Base-by-base conservation (phyloP, 2,888 invertebrate species). In the Scaptomyza reducta region DNA sequence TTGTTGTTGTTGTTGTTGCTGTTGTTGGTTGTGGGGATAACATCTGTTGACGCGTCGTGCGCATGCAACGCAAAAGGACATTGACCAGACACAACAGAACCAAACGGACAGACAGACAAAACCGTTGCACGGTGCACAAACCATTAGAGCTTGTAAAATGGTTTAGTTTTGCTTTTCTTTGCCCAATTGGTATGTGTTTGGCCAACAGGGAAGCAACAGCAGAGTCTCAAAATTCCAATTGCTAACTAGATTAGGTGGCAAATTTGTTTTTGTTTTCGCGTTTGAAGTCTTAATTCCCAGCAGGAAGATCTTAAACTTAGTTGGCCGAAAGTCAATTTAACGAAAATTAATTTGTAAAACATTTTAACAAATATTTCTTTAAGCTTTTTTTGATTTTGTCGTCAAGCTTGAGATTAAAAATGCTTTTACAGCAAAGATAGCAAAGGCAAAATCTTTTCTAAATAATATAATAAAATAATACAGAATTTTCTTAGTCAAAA, bases 31-130 rank as follows among this genome's bases (percentile, higher is more conserved):
- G 40, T 9, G 71, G 79, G 77, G 84, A 85, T 85, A 88, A 84
- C 88, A 85, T 85, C 84, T 85, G 84, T 73, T 82, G 86, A 84
- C 88, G 88, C 85, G 81, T 88, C 84, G 88, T 85, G 84, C 88
- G 79, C 82, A 83, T 76, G 87, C 85, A 86, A 88, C 71, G 69
- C 74, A 27, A 62, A 49, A 49, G 49, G 49, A 49, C 49, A 49
- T 33, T 49, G 49, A 49, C 49, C 49, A 49, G 49, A 22, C 49
- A 46, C 46, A 13, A 53, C 38, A 5, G 14, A 0, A 14, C 3
- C 38, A 14, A 50, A 31, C 35, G 44, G 58, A 64, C 54, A 38
- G 49, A 49, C 44, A 40, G 47, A 74, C 49, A 60, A 64, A 66
- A 72, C 69, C 74, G 81, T 78, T 74, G 76, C 42, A 57, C 38